Conservation (phyloP, 1,140 invertebrate genomes). For the Calephelis nemesis region DNA sequence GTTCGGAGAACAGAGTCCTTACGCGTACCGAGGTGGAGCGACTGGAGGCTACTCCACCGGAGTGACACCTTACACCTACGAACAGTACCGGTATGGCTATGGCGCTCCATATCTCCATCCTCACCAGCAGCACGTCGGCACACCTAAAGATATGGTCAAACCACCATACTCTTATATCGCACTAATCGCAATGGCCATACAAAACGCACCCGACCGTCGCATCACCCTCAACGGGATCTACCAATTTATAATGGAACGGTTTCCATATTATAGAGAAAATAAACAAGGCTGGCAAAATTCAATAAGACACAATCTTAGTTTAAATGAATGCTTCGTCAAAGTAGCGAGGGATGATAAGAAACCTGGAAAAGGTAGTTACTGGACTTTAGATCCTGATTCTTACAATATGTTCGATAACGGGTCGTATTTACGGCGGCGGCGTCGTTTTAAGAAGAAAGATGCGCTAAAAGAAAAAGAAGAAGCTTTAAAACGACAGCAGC, state of each 20-base stretch:
- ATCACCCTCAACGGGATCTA: slow-evolving; percentile 99
- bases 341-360: slow-evolving; percentile 95
- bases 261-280: slow-evolving; percentile 98
- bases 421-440: slow-evolving; percentile 92
- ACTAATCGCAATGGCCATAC: slow-evolving; percentile 98
- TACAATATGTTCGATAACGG: slow-evolving; percentile 99
- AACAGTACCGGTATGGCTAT: slow-evolving; percentile 88
- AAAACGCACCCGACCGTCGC: slow-evolving; percentile 94
- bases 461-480: slow-evolving; percentile 93
- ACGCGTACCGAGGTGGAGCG: slow-evolving; percentile 75
- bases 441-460: slow-evolving; percentile 98
- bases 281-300: slow-evolving; percentile 98
- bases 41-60: slow-evolving; percentile 74
- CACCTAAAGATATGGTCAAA: slow-evolving; percentile 93
- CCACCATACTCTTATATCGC: slow-evolving; percentile 99
- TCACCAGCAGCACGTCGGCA: slow-evolving; percentile 86
- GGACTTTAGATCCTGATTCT: slow-evolving; percentile 97
- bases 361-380: slow-evolving; percentile 97
- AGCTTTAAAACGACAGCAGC: slow-evolving; percentile 87
- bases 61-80: slow-evolving; percentile 82
- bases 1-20: slow-evolving; percentile 92
- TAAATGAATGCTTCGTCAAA: slow-evolving; percentile 99
- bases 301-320: slow-evolving; percentile 96
- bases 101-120: slow-evolving; percentile 81
- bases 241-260: slow-evolving; percentile 98